Conservation (phyloP, 2,888 invertebrate species). For the Chloroclysta siterata region DNA sequence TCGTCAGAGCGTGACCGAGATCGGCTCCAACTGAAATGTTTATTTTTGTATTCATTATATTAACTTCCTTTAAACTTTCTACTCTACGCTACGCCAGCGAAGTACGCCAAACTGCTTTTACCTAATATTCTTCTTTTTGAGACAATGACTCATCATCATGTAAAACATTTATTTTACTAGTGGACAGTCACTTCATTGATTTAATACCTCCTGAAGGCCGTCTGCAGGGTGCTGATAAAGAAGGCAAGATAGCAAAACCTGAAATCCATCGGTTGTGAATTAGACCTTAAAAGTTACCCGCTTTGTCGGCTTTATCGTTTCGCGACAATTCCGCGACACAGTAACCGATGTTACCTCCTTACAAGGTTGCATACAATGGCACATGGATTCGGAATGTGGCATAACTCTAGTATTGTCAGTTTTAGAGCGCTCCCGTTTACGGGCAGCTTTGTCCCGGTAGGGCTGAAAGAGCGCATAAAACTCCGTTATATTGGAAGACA, state of each 20-base stretch:
- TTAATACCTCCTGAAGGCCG: neutral
- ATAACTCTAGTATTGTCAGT: conserved; percentile 60
- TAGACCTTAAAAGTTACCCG: conserved; percentile 21
- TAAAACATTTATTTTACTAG: neutral
- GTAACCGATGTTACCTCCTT: conserved; percentile 39
- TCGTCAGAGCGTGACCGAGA: conserved; percentile 51
- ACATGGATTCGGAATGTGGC: conserved; percentile 47
- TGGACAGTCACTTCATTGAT: neutral
- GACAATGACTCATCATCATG: neutral
- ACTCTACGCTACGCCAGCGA: conserved; percentile 35
- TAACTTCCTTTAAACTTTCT: conserved; percentile 50
- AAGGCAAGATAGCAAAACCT: too few relatives aligned
- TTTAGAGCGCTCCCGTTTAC: conserved; percentile 61
- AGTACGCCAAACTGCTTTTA: conserved; percentile 21
- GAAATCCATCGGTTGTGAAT: conserved; percentile 8
- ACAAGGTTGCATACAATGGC: conserved; percentile 67
- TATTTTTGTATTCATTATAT: conserved; percentile 53
- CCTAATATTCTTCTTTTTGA: conserved; percentile 3
- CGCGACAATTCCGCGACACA: conserved; percentile 36
- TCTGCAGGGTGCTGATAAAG: too few relatives aligned
- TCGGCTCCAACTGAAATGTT: conserved; percentile 48
- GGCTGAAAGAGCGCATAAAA: conserved; percentile 49
- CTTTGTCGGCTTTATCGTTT: conserved; percentile 28
- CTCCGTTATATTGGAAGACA: conserved; percentile 50
- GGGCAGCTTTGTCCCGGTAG: conserved; percentile 55